Evolutionary conservation across 2,797 vertebrate species (phyloP).

Genomic region (Muscicapa striata): DNA sequence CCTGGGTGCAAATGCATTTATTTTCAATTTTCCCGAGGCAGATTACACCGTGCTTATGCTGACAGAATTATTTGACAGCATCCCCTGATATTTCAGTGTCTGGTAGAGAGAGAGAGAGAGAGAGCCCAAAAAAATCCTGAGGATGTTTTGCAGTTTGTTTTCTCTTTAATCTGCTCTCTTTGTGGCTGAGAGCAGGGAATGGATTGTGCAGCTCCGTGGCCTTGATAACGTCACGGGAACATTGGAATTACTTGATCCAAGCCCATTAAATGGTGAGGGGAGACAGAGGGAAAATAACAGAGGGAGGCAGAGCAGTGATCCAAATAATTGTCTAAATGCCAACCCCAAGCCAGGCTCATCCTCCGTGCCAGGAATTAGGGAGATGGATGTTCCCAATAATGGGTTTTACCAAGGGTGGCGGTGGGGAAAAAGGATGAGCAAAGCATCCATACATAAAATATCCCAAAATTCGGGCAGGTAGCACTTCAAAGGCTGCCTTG

Average conservation of each 20-base stretch:
- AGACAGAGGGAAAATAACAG: neutral
- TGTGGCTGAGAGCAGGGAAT: neutral
- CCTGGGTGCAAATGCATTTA: neutral
- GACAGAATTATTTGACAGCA: conserved; percentile 44
- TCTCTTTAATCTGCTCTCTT: conserved; percentile 12
- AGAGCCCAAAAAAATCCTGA: neutral
- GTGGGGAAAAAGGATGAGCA: neutral
- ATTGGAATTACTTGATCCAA: neutral
- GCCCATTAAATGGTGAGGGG: neutral
- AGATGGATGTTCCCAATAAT: neutral
- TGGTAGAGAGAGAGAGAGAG: neutral
- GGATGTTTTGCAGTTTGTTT: conserved; percentile 14
- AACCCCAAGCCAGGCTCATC: neutral
- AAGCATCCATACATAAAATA: neutral
- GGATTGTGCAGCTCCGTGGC: conserved; percentile 7
- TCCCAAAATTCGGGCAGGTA: neutral
- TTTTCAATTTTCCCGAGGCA: neutral
- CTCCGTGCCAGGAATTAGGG: neutral
- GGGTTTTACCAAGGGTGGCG: neutral
- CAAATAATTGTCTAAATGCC: neutral
- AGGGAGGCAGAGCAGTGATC: neutral
- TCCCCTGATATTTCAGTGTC: conserved; percentile 5
- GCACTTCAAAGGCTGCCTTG: neutral
- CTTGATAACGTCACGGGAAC: conserved; percentile 5
- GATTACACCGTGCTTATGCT: neutral